phyloP scores from a whole-genome alignment of 2,797 vertebrate genomes.

The Semotilus atromaculatus region DNA sequence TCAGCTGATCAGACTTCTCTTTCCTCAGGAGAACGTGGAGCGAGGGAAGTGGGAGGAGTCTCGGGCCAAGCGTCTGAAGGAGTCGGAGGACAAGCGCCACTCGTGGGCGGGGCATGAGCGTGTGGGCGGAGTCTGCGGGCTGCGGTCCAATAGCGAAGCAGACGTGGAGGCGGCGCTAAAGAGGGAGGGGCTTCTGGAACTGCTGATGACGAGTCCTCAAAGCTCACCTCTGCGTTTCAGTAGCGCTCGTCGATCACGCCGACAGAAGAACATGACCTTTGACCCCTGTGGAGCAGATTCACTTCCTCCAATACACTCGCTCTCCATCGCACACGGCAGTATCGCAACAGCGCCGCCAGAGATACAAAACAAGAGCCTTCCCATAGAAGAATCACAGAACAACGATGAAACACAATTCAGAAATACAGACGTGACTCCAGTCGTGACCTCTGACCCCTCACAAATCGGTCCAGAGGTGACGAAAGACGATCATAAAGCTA shows the following conservation, averaged over 20 bases:
- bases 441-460: neutral
- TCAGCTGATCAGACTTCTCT: neutral
- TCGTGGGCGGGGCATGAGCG: conserved; percentile 84
- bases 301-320: conserved; percentile 2
- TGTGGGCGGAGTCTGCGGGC: conserved; percentile 73
- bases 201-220: conserved; percentile 74
- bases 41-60: conserved; percentile 82
- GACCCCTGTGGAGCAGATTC: conserved; percentile 37
- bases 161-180: conserved; percentile 79
- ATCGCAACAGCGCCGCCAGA: neutral
- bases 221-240: conserved; percentile 53
- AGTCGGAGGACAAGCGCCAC: conserved; percentile 84
- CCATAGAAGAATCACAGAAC: neutral
- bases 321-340: neutral
- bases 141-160: conserved; percentile 86
- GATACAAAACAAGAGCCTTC: neutral
- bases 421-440: neutral
- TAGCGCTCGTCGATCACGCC: conserved; percentile 80
- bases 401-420: neutral
- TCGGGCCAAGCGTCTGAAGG: conserved; percentile 75
- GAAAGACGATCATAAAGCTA: neutral
- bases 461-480: neutral
- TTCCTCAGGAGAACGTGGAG: conserved; percentile 86
- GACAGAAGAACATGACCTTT: conserved; percentile 63
- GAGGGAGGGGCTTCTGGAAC: conserved; percentile 78